A percentile compares a stretch with the other conserved stretches of the same genome.
Conservation (phyloP, 2,113 vertebrate species). For the Corythornis madagascariensis region DNA sequence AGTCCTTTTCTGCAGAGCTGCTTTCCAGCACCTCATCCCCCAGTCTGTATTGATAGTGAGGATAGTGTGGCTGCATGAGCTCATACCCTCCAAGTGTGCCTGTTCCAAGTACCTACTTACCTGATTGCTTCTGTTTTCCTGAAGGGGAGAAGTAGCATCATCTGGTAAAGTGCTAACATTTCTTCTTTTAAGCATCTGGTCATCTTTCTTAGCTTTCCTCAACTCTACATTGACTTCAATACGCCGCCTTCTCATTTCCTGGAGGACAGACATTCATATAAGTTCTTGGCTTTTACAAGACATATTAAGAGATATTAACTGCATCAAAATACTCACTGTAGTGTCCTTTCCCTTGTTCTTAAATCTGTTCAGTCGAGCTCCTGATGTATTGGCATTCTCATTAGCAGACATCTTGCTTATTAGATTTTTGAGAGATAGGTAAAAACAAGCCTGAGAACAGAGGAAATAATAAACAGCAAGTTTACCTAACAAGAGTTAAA, state of each 20-base stretch:
- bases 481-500: background rate
- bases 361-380: slow-evolving; percentile 85
- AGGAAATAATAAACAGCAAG: background rate
- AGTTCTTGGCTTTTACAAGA: background rate
- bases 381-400: slow-evolving; percentile 73
- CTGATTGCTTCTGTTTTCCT: slow-evolving; percentile 88
- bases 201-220: slow-evolving; percentile 92
- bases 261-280: background rate
- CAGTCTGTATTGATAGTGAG: too few relatives aligned
- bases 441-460: background rate
- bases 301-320: background rate
- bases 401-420: slow-evolving; percentile 81
- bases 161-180: slow-evolving; percentile 85
- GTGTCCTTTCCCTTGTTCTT: slow-evolving; percentile 94
- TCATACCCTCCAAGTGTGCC: accelerated
- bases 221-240: slow-evolving; percentile 91
- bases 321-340: slow-evolving; percentile 71
- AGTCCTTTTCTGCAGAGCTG: too few relatives aligned
- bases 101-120: slow-evolving; percentile 1
- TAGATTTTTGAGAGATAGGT: background rate
- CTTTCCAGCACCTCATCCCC: too few relatives aligned
- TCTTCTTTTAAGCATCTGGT: slow-evolving; percentile 91
- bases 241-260: slow-evolving; percentile 88
- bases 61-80: background rate
- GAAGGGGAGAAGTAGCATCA: slow-evolving; percentile 91